Conservation (phyloP, 2,888 invertebrate genomes). For the Icerya purchasi region DNA sequence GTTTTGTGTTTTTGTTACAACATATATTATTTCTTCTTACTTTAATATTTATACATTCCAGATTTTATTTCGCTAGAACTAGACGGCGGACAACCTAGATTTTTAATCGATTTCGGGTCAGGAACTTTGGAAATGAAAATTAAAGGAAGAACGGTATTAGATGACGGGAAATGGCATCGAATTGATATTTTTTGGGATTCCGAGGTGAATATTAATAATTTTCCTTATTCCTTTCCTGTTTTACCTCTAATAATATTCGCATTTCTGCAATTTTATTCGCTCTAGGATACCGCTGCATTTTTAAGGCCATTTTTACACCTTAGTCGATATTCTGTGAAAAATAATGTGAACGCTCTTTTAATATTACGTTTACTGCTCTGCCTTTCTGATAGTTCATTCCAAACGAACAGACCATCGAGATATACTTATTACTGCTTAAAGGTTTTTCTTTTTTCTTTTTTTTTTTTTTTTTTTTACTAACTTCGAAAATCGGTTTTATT, state of each 20-base stretch:
- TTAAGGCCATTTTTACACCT: background rate
- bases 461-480: no score
- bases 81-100: conserved; percentile 69
- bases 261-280: background rate
- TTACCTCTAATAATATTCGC: background rate
- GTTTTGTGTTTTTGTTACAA: background rate
- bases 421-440: no score
- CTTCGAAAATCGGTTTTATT: no score
- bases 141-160: conserved; percentile 62
- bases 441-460: no score
- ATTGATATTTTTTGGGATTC: conserved; percentile 90
- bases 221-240: background rate
- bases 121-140: conserved; percentile 71
- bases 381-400: no score
- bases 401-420: no score
- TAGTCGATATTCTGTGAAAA: background rate
- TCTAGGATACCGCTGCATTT: background rate
- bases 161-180: conserved; percentile 96
- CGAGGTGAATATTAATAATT: conserved; percentile 30
- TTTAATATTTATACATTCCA: conserved; percentile 15
- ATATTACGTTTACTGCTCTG: no score
- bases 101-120: conserved; percentile 84
- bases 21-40: background rate
- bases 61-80: conserved; percentile 90
- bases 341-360: no score